phyloP scores from a whole-genome alignment of 2,888 invertebrate genomes.

The Trissolcus japonicus region DNA sequence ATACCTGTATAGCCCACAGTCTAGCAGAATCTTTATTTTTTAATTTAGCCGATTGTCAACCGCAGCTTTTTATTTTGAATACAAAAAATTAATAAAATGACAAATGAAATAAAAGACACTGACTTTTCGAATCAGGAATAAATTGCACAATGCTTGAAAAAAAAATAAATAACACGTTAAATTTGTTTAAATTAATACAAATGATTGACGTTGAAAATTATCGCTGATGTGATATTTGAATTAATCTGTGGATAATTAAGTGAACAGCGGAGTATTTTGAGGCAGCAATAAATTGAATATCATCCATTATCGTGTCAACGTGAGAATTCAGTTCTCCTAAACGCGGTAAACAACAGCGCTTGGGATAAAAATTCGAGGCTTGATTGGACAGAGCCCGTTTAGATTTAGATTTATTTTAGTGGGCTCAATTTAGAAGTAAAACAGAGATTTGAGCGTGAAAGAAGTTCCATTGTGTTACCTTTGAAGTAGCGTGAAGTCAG shows the following conservation, averaged over 20 bases:
- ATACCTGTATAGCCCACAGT: too few species aligned
- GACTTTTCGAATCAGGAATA: too few species aligned
- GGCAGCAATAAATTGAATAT: not conserved
- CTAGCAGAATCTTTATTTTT: too few species aligned
- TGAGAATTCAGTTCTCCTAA: conserved; percentile 11
- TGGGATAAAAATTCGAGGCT: conserved; percentile 21
- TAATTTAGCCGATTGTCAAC: too few species aligned
- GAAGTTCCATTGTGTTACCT: conserved; percentile 36
- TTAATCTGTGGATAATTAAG: not conserved
- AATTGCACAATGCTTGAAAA: too few species aligned
- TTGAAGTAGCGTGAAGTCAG: conserved; percentile 42
- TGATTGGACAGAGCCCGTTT: conserved; percentile 25
- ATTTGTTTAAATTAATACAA: too few species aligned
- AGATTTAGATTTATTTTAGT: conserved; percentile 34
- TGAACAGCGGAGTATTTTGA: conserved; percentile 4
- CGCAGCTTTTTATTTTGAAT: too few species aligned
- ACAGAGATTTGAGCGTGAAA: conserved; percentile 43
- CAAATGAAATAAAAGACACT: too few species aligned
- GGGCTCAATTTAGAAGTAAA: conserved; percentile 28
- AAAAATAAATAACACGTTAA: too few species aligned
- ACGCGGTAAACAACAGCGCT: conserved; percentile 11
- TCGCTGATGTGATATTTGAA: not conserved
- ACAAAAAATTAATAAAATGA: too few species aligned
- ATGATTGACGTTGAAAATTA: not conserved
- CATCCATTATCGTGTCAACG: conserved; percentile 22